Percentiles rank a stretch among this genome's conserved stretches.
phyloP scores from a whole-genome alignment of 2,113 vertebrate genomes.

The Athene cunicularia region DNA sequence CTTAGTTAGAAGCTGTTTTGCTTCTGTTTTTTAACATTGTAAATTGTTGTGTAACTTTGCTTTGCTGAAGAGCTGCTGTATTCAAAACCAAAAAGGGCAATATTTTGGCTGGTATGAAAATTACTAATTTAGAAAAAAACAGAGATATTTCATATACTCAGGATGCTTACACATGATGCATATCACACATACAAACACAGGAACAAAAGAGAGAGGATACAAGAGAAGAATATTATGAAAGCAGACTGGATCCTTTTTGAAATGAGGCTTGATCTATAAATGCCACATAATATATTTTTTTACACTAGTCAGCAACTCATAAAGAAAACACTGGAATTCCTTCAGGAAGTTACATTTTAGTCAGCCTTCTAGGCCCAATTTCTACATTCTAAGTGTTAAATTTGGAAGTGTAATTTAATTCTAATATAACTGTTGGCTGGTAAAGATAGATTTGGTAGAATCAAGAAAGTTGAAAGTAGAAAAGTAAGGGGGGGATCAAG shows the following conservation, averaged over 20 bases:
- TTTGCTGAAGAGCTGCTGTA: neutral
- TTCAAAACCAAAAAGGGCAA: neutral
- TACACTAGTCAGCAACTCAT: neutral
- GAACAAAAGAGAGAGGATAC: neutral
- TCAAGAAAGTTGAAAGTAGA: neutral
- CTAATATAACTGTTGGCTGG: neutral
- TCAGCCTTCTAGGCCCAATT: neutral
- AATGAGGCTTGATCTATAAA: neutral
- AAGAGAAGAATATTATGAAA: neutral
- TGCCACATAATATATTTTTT: neutral
- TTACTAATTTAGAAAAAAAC: neutral
- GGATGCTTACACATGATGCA: neutral
- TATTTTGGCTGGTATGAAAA: neutral
- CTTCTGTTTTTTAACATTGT: neutral
- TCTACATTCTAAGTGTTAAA: neutral
- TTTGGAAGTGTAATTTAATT: neutral
- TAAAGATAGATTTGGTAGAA: neutral
- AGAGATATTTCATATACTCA: neutral
- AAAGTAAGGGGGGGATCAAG: neutral
- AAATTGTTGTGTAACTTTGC: neutral
- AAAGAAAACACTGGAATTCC: neutral
- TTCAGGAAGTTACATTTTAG: conserved; percentile 6
- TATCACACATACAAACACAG: neutral
- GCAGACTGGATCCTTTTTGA: neutral
- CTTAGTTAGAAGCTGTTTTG: neutral